A percentile compares a stretch with the other conserved stretches of the same genome.
These are phyloP conservation scores for Thumatha senex DNA, from an alignment of 2,888 invertebrate genomes.

Conservation along the genomic window DNA sequence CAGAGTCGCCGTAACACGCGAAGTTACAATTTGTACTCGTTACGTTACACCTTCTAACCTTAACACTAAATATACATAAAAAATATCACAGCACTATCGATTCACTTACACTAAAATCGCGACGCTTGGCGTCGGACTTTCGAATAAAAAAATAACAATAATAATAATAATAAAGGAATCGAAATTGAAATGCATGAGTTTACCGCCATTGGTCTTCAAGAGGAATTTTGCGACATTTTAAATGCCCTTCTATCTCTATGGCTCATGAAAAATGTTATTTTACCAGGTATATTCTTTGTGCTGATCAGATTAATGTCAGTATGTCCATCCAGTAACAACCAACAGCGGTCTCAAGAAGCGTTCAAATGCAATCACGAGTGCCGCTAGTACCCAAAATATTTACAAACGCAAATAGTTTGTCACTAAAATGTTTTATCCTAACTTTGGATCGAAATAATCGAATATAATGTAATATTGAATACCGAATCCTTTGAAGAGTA, in stretches of 20 bases:
- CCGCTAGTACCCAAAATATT: constrained; percentile 64
- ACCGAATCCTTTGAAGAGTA: constrained; percentile 28
- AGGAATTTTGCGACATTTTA: not conserved
- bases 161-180: constrained; percentile 70
- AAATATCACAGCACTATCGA: constrained; percentile 84
- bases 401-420: constrained; percentile 57
- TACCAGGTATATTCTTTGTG: not conserved
- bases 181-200: constrained; percentile 70
- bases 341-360: constrained; percentile 54
- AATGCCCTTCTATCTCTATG: no score
- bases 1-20: constrained; percentile 34
- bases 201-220: constrained; percentile 46
- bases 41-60: constrained; percentile 64
- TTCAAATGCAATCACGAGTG: constrained; percentile 65
- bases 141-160: constrained; percentile 50
- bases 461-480: constrained; percentile 37
- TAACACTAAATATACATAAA: constrained; percentile 79
- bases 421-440: constrained; percentile 52
- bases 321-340: constrained; percentile 9
- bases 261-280: no score
- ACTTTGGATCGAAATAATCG: constrained; percentile 54
- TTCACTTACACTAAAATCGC: constrained; percentile 77
- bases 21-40: constrained; percentile 75
- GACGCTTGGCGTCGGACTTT: constrained; percentile 70
- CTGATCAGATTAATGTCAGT: no score